A percentile compares a stretch with the other conserved stretches of the same genome.
These are phyloP conservation scores for Podargus strigoides DNA, from an alignment of 2,797 vertebrate genomes.

Conservation along the genomic window DNA sequence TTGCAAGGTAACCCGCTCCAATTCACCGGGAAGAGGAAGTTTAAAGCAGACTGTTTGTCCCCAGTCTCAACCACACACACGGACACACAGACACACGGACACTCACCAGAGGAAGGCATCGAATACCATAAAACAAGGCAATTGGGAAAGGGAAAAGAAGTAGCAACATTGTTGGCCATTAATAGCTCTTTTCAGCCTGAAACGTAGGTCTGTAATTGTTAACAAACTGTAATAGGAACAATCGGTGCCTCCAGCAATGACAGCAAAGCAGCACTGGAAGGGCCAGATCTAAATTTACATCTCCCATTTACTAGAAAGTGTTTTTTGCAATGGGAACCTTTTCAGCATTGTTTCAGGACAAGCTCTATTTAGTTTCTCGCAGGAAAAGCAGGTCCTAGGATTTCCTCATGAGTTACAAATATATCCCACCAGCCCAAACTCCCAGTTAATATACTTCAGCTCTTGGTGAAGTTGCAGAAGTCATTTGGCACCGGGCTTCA, in stretches of 20 bases:
- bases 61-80: neutral
- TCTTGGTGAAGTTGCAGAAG: neutral
- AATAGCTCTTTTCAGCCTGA: neutral
- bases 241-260: neutral
- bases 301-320: neutral
- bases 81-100: neutral
- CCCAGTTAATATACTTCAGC: neutral
- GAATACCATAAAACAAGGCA: neutral
- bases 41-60: slow-evolving; percentile 17
- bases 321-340: slow-evolving; percentile 19
- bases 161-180: neutral
- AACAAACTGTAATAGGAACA: neutral
- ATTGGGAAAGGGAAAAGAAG: neutral
- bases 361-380: neutral
- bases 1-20: neutral
- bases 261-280: neutral
- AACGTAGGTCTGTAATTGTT: neutral
- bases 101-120: neutral
- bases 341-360: slow-evolving; percentile 37
- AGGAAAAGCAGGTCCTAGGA: slow-evolving; percentile 50
- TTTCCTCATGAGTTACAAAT: slow-evolving; percentile 47
- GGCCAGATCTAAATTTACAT: slow-evolving; percentile 44
- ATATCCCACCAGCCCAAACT: neutral
- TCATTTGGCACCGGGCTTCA: neutral
- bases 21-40: slow-evolving; percentile 56